Percentiles rank a stretch among this genome's conserved stretches.
These are phyloP conservation scores for Odobenus rosmarus DNA, from an alignment of 2,113 vertebrate species.

Conservation along the genomic window DNA sequence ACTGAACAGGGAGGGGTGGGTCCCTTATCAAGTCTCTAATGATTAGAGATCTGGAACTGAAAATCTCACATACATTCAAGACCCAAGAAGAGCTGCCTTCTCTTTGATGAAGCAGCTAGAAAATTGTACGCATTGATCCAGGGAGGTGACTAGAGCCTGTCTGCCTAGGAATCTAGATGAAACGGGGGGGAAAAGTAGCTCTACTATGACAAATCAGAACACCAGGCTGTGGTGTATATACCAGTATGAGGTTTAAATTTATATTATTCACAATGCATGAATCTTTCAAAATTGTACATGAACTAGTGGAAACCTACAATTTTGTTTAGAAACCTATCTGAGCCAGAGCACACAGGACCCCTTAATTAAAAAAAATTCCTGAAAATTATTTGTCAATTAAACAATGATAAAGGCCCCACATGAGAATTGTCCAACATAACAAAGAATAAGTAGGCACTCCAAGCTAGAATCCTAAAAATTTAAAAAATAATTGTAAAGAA, in stretches of 20 bases:
- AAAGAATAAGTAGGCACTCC: not conserved
- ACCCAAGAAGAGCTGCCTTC: not conserved
- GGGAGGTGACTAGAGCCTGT: not conserved
- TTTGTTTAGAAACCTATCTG: not conserved
- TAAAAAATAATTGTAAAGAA: not conserved
- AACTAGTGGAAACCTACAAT: not conserved
- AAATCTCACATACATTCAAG: not conserved
- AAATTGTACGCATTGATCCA: not conserved
- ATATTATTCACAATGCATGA: not conserved
- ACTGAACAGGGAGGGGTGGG: not conserved
- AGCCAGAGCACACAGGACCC: too few species aligned
- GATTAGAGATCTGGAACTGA: not conserved
- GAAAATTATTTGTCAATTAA: not conserved
- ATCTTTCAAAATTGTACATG: not conserved
- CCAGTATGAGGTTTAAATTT: not conserved
- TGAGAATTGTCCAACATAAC: not conserved
- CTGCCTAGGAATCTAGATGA: not conserved
- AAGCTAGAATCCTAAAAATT: not conserved
- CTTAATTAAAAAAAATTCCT: not conserved
- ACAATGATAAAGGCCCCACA: not conserved
- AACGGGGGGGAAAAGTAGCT: not conserved
- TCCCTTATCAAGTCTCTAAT: not conserved
- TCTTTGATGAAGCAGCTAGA: slow-evolving; percentile 5
- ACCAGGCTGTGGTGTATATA: not conserved
- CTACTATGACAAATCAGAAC: not conserved